phyloP scores from a whole-genome alignment of 2,113 vertebrate genomes.

The Murina feae region DNA sequence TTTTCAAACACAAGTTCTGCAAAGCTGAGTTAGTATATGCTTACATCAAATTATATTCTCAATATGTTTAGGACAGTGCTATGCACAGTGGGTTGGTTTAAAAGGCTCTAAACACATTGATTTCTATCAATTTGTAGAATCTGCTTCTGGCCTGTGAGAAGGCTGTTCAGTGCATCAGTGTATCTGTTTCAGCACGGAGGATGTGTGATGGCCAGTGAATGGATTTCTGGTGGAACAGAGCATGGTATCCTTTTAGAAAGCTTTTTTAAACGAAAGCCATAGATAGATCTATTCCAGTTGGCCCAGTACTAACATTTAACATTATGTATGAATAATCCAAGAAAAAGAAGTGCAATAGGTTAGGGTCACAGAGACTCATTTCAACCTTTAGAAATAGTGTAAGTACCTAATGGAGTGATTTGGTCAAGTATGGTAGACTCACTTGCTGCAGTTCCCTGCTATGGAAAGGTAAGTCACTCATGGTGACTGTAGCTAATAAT shows the following conservation, averaged over 20 bases:
- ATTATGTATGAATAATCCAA: conserved; percentile 9
- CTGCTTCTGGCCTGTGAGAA: not conserved
- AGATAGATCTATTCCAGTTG: not conserved
- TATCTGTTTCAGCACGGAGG: not conserved
- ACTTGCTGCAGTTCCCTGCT: not conserved
- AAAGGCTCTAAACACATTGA: too few relatives aligned
- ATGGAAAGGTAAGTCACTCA: not conserved
- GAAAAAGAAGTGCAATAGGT: not conserved
- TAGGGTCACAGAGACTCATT: not conserved
- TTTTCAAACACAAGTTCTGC: not conserved
- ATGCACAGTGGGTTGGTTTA: not conserved
- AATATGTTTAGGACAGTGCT: not conserved
- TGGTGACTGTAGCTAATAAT: not conserved
- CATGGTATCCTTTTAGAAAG: conserved; percentile 10
- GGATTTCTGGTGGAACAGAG: not conserved
- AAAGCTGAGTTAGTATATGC: not conserved
- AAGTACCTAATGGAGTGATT: not conserved
- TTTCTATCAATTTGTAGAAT: too few relatives aligned
- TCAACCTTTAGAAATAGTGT: not conserved
- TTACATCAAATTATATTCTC: not conserved
- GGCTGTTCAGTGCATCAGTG: not conserved
- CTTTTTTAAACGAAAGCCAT: not conserved
- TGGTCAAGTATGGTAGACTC: not conserved
- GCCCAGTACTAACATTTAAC: not conserved
- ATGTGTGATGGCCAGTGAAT: not conserved